A percentile compares a stretch with the other conserved stretches of the same genome.
Evolutionary conservation across 2,113 vertebrate species (phyloP).

Genomic region (Vidua chalybeata): DNA sequence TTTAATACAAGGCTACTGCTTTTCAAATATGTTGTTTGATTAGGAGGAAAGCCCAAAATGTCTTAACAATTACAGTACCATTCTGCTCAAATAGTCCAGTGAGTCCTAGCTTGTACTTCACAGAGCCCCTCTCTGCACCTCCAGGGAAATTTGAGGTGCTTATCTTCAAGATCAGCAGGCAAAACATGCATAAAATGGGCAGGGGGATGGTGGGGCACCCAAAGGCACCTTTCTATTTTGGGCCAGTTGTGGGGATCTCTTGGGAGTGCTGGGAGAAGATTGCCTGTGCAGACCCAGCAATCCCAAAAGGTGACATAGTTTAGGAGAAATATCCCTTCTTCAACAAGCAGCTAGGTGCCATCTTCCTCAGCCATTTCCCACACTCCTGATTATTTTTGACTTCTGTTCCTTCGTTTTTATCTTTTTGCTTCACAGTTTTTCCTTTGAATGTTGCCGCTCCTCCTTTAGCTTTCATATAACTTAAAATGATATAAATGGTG

Average conservation of each 20-base stretch:
- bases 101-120: not conserved
- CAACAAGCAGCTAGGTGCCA: not conserved
- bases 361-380: not conserved
- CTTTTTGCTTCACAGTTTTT: not conserved
- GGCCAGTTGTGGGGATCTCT: not conserved
- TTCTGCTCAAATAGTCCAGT: not conserved
- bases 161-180: not conserved
- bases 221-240: not conserved
- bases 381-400: not conserved
- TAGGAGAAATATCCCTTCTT: not conserved
- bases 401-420: not conserved
- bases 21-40: not conserved
- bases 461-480: not conserved
- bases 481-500: not conserved
- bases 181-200: not conserved
- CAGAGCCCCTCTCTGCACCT: not conserved
- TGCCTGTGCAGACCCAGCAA: not conserved
- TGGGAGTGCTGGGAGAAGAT: not conserved
- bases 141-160: not conserved
- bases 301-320: not conserved
- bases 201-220: not conserved
- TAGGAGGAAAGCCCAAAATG: not conserved
- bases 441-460: not conserved
- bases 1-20: not conserved
- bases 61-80: not conserved